Conservation (phyloP, 2,113 vertebrate species). For the Oryctolagus cuniculus region DNA sequence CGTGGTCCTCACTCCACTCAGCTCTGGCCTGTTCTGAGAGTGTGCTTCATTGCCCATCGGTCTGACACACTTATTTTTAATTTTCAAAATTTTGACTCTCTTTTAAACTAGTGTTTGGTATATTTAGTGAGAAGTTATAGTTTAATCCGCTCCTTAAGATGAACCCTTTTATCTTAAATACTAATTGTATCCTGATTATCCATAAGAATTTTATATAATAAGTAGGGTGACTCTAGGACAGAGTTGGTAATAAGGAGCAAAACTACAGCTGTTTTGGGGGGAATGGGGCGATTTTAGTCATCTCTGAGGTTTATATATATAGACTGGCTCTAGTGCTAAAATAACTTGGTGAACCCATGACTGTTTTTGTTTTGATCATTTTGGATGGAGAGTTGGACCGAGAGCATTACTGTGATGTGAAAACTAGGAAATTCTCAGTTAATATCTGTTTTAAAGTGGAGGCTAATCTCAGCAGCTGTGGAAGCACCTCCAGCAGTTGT, state of each 20-base stretch:
- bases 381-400: not conserved
- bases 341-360: not conserved
- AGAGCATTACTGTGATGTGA: not conserved
- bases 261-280: not conserved
- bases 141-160: not conserved
- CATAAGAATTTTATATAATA: not conserved
- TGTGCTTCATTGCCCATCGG: not conserved
- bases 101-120: not conserved
- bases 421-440: not conserved
- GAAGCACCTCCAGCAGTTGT: not conserved
- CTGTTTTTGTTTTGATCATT: conserved; percentile 22
- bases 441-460: not conserved
- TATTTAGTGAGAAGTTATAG: not conserved
- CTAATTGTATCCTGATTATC: not conserved
- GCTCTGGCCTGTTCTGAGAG: not conserved
- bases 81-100: not conserved
- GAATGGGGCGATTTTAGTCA: not conserved
- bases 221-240: conserved; percentile 53
- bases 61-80: not conserved
- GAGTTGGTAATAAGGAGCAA: conserved; percentile 49
- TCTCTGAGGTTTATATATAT: not conserved
- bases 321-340: not conserved
- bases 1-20: not conserved
- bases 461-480: not conserved
- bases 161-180: not conserved